These are phyloP conservation scores for Holcopasites calliopsidis DNA, from an alignment of 1,140 invertebrate genomes.

Conservation along the genomic window DNA sequence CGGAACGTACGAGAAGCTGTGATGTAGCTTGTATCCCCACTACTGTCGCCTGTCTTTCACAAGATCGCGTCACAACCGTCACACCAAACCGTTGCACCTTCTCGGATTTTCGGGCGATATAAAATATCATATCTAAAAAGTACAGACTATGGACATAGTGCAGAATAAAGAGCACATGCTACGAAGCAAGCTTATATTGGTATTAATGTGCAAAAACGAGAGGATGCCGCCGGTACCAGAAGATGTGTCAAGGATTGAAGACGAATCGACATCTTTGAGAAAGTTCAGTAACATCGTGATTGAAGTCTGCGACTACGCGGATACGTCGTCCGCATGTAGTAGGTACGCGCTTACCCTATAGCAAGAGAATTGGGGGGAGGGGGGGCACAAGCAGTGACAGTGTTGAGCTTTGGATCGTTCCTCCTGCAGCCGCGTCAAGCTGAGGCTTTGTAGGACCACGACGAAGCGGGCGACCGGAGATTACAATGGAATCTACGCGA, in stretches of 20 bases:
- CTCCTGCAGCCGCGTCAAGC: constrained; percentile 73
- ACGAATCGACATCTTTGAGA: constrained; percentile 45
- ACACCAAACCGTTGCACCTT: no score
- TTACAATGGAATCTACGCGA: constrained; percentile 79
- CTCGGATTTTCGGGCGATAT: no score
- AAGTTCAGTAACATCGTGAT: constrained; percentile 71
- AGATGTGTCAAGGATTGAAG: not conserved
- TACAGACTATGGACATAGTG: no score
- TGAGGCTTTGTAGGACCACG: constrained; percentile 75
- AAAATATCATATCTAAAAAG: no score
- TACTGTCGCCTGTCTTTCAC: no score
- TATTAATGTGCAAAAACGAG: constrained; percentile 1
- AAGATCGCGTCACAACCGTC: no score
- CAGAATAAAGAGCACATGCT: not conserved
- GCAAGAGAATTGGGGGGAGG: constrained; percentile 13
- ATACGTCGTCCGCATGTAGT: constrained; percentile 63
- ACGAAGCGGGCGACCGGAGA: constrained; percentile 76
- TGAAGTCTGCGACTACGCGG: constrained; percentile 65
- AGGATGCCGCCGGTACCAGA: not conserved
- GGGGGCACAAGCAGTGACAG: constrained; percentile 21
- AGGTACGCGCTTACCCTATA: constrained; percentile 45
- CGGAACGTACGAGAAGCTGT: no score
- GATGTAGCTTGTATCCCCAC: no score
- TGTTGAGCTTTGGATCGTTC: constrained; percentile 70
- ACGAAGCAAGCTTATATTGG: not conserved